Evolutionary conservation across 2,797 vertebrate genomes (phyloP).

Genomic region (Tachyglossus aculeatus): DNA sequence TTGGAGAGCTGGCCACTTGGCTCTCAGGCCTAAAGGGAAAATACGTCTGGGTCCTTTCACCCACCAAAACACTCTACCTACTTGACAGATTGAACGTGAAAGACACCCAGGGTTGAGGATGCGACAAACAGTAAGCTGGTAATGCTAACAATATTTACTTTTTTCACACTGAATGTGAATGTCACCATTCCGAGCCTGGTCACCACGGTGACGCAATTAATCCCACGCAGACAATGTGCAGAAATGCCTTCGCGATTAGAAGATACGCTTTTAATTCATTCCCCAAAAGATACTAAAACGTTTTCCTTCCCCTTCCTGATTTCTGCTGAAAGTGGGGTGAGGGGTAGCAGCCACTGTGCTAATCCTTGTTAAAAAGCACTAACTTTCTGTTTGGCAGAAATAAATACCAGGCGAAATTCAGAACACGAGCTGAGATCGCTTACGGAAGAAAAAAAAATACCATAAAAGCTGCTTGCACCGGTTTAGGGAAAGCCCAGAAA

Average conservation of each 20-base stretch:
- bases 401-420: slow-evolving; percentile 1
- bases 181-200: background rate
- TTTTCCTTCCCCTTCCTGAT: background rate
- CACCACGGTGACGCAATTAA: too few relatives aligned
- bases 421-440: background rate
- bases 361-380: background rate
- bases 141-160: too few relatives aligned
- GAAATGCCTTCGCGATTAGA: background rate
- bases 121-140: too few relatives aligned
- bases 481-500: background rate
- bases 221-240: background rate
- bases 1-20: too few relatives aligned
- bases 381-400: background rate
- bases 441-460: slow-evolving; percentile 8
- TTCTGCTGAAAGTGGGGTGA: background rate
- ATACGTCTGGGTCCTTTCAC: too few relatives aligned
- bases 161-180: background rate
- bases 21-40: too few relatives aligned
- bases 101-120: too few relatives aligned
- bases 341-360: background rate
- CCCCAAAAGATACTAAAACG: background rate
- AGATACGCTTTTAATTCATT: background rate
- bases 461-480: background rate
- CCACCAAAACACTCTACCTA: too few relatives aligned
- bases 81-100: too few relatives aligned